These are phyloP conservation scores for Salpingus planirostris DNA, from an alignment of 2,888 invertebrate species.

Conservation along the genomic window DNA sequence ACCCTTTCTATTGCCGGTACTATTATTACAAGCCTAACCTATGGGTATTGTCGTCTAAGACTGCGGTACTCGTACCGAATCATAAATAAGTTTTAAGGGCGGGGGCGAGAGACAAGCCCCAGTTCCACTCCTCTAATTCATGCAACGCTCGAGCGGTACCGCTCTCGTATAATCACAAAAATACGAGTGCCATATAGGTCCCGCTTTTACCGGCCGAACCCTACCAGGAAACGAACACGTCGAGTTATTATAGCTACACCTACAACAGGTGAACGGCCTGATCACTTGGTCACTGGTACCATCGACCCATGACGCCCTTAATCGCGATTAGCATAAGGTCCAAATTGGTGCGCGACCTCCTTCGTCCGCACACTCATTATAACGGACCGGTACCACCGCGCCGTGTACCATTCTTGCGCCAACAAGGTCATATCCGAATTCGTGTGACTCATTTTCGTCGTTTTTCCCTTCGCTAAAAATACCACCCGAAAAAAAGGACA, in stretches of 20 bases:
- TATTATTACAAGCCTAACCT: too few species aligned
- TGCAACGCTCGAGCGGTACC: background rate
- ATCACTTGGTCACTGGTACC: conserved; percentile 29
- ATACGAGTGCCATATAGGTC: background rate
- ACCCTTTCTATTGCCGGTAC: too few species aligned
- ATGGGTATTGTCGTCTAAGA: too few species aligned
- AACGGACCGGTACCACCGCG: conserved; percentile 12
- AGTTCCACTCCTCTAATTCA: background rate
- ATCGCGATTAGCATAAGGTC: conserved; percentile 2
- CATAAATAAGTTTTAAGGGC: too few species aligned
- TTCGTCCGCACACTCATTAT: conserved; percentile 11
- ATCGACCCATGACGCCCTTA: conserved; percentile 7
- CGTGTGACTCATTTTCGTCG: too few species aligned
- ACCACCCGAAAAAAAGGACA: too few species aligned
- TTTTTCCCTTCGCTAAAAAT: too few species aligned
- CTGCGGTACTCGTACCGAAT: too few species aligned
- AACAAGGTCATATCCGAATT: too few species aligned
- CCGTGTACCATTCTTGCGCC: too few species aligned
- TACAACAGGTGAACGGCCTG: conserved; percentile 26
- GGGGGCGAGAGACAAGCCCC: background rate
- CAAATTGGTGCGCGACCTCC: conserved; percentile 15
- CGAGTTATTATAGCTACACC: conserved; percentile 17
- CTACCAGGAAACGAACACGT: conserved; percentile 11
- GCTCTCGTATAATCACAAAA: background rate
- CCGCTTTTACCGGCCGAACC: conserved; percentile 1